Evolutionary conservation across 2,888 invertebrate genomes (phyloP), one percentile per base, ranked within the genome.

Genomic region (Plusia festucae): DNA sequence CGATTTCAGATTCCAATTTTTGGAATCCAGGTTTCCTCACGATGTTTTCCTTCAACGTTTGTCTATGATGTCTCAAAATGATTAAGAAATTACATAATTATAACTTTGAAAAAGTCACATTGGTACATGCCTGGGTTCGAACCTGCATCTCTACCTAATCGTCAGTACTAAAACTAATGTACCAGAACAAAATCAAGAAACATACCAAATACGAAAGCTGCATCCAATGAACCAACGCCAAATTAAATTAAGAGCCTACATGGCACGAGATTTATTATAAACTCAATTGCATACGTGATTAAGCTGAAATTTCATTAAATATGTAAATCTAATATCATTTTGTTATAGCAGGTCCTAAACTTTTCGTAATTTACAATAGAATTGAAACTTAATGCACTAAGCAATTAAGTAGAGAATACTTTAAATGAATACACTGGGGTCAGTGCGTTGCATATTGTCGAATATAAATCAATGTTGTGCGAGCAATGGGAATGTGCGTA

Each of bases 381-480:
- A 54, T 57, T 44, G 57, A 51, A 54, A 57, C 67, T 49, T 61
- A 60, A 51, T 34, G 27, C 0, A 0, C 0, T 4, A 0, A 1
- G 32, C 3, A 32, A 51, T 60, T 46, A 60, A 53, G 60, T 68
- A 18, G 16, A 57, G n/a, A 60, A 51, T 60, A n/a, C 7, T 53
- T 16, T 40, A 32, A 5, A 40, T 5, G 6, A 53, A 49, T 13
- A 79, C 18, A 6, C 46, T 16, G 18, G 46, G 46, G 46, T 81
- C 82, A 82, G 79, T 80, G 79, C 80, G 79, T 82, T 71, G 85
- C 76, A 85, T 85, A 86, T 83, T 85, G 85, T 83, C 81, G 80
- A 81, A 77, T 83, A 85, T 87, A 87, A 87, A 87, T 87, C 85
- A 87, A 79, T 80, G 82, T 40, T 46, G 52, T 46, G 65, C 11